Conservation (phyloP, 2,888 invertebrate genomes). For the Drosophila mimica region DNA sequence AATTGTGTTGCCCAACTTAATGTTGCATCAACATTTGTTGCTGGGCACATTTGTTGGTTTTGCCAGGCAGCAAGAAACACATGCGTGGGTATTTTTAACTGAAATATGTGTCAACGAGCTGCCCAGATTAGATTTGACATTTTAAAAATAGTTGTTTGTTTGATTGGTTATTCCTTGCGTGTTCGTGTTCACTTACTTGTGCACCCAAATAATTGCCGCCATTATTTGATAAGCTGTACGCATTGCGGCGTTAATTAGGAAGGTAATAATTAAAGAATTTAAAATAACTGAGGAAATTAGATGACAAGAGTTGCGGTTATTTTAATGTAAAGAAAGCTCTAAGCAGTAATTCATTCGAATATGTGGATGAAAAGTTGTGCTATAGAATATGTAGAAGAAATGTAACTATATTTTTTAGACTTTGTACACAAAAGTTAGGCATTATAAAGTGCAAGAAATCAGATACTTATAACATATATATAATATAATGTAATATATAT, state of each 20-base stretch:
- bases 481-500: too few species aligned
- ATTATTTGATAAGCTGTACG: conserved; percentile 13
- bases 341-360: neutral
- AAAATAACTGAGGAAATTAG: neutral
- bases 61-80: conserved; percentile 42
- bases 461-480: neutral
- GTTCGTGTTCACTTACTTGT: neutral
- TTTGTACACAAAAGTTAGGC: neutral
- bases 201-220: neutral
- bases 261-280: neutral
- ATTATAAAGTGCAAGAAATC: neutral
- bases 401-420: neutral
- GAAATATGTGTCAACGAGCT: conserved; percentile 49
- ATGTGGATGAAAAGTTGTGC: neutral
- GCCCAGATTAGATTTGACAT: conserved; percentile 30
- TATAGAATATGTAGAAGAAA: neutral
- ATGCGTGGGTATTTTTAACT: conserved; percentile 34
- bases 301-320: neutral
- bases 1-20: conserved; percentile 1
- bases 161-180: conserved; percentile 11
- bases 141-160: conserved; percentile 49
- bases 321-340: neutral
- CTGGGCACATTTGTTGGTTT: conserved; percentile 31
- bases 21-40: conserved; percentile 55
- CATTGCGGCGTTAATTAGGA: neutral